Base-by-base conservation (phyloP, 1,140 invertebrate species). In the Brachionus sp. region DNA sequence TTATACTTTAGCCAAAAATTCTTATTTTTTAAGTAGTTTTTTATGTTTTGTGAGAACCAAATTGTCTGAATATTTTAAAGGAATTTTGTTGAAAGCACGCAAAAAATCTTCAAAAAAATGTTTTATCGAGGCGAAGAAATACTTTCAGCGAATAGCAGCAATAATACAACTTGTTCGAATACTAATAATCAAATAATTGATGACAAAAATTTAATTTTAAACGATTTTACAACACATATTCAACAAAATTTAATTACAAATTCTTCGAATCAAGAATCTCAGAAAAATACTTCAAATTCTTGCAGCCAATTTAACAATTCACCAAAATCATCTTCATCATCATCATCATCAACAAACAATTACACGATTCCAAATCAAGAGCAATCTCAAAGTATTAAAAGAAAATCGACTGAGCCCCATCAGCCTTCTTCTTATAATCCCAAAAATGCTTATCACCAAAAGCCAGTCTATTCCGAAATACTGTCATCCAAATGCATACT, bases 51-150 rank as follows among this genome's bases (percentile, higher is more conserved):
- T 39, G 19, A 75, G 42, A 70, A 70, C 66, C 66, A 37, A 70
- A 70, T 70, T 70, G 66, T 70, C 66, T 70, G 66, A 75, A 75
- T 75, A 75, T 23, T 75, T 75, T 75, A 25, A 46, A 75, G 42
- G 37, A 75, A 75, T 75, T 75, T 75, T 75, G 39, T 62, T 50
- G 25, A 62, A 78, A 78, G 44, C 53, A 78, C 75, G 44, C 44
- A 46, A 53, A 78, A 78, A 53, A 78, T 53, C 75, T n/a, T 35
- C 16, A 78, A 62, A 80, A 80, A 80, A 66, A 80, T 80, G 77
- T 80, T 80, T 44, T 80, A 80, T 66, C 50, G 77, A 62, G 77
- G 77, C 77, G 50, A 80, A 62, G 77, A 80, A 62, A 57, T 80
- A 57, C 25, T 35, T 78, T 78, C 53, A 13, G 37, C 33, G 33